These are phyloP conservation scores for Xanthorhoe spadicearia DNA, from an alignment of 2,888 invertebrate species.

Conservation along the genomic window DNA sequence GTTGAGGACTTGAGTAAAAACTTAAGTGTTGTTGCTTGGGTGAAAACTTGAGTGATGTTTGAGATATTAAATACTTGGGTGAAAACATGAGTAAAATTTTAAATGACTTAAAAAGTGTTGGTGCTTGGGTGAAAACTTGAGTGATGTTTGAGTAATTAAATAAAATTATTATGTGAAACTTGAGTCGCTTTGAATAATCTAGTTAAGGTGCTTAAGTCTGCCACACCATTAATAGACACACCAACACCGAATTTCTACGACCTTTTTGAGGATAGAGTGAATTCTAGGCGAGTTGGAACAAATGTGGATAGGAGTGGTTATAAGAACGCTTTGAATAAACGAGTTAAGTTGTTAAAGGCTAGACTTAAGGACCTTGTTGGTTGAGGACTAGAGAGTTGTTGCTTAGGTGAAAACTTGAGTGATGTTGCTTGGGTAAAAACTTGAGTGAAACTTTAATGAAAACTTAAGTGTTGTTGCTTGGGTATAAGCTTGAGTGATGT, in stretches of 20 bases:
- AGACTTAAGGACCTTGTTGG: slow-evolving; percentile 32
- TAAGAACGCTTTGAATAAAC: slow-evolving; percentile 43
- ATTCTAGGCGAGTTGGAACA: slow-evolving; percentile 50
- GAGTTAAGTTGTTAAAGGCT: background rate
- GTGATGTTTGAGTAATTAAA: background rate
- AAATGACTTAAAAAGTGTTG: too few species aligned
- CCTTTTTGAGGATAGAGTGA: slow-evolving; percentile 67
- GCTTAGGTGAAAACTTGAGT: background rate
- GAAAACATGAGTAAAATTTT: slow-evolving; percentile 29
- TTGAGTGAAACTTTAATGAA: too few species aligned
- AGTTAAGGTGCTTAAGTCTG: too few species aligned
- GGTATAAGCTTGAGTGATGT: background rate
- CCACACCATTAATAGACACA: too few species aligned
- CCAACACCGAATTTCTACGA: slow-evolving; percentile 77
- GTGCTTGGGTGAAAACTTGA: background rate
- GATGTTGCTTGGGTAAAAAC: slow-evolving; percentile 55
- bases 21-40: too few species aligned
- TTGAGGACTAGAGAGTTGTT: slow-evolving; percentile 43
- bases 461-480: background rate
- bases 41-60: background rate
- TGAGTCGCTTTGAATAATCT: background rate
- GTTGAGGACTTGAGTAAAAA: slow-evolving; percentile 49
- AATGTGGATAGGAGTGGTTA: slow-evolving; percentile 66
- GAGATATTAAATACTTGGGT: too few species aligned
- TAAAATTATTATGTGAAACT: background rate